These are phyloP conservation scores for Mimachlamys varia DNA, from an alignment of 2,888 invertebrate species.

Conservation along the genomic window DNA sequence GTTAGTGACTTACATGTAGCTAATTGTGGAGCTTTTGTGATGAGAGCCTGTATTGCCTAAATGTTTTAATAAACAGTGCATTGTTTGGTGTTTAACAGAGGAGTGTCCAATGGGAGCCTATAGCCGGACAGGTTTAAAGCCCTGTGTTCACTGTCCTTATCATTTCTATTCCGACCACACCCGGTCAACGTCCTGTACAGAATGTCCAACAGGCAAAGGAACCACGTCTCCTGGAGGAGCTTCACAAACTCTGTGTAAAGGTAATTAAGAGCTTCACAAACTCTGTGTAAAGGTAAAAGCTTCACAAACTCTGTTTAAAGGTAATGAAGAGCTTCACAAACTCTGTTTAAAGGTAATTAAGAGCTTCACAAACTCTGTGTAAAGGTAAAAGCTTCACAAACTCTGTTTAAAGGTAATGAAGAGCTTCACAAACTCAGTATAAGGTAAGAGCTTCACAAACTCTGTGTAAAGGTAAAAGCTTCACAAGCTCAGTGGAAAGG, in stretches of 20 bases:
- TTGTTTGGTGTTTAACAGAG: conserved; percentile 46
- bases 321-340: conserved; percentile 42
- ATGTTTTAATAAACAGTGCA: no score
- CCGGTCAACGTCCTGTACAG: conserved; percentile 46
- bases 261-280: conserved; percentile 46
- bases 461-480: conserved; percentile 52
- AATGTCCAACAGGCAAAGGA: conserved; percentile 47
- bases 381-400: conserved; percentile 48
- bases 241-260: conserved; percentile 45
- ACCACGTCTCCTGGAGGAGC: conserved; percentile 49
- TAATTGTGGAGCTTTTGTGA: no score
- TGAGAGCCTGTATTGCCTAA: no score
- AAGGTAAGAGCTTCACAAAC: conserved; percentile 38
- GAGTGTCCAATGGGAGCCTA: conserved; percentile 58
- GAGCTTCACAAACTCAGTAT: no score
- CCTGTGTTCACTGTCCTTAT: conserved; percentile 54
- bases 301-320: no score
- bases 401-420: conserved; percentile 52
- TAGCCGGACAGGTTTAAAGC: conserved; percentile 54
- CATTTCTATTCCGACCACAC: conserved; percentile 48
- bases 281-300: conserved; percentile 52
- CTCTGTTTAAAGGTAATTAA: conserved; percentile 51
- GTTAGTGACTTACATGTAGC: no score
- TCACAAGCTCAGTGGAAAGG: conserved; percentile 47
- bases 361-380: conserved; percentile 45